Base-by-base conservation (phyloP, 1,140 invertebrate species). In the Orchestia grillus region DNA sequence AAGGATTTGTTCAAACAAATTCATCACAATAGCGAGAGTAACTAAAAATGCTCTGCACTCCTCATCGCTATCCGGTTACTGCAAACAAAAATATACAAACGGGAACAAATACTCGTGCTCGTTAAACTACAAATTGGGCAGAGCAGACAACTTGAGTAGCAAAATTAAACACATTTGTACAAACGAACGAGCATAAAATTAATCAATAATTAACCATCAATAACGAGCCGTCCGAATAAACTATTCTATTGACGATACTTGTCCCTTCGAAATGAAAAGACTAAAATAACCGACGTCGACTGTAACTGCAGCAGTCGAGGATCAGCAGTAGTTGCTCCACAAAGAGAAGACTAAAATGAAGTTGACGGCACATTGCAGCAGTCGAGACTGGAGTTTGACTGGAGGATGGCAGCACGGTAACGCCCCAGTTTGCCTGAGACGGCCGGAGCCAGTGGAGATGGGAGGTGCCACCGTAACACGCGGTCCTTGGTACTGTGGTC, bases 21-120 rank as follows among this genome's bases (percentile, higher is more conserved):
- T 44, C 88, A 90, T 90, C 43, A 42, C 28, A 90, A 43, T 44
- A 90, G 43, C 4, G 41, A 87, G 87, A 8, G 43, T 42, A 42
- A 90, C 41, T 42, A 90, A 90, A 90, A 90, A n/a, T n/a, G 1
- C 62, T 77, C 36, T 42, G 88, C 88, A 41, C 88, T 36, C 42
- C 4, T 90, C 41, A 41, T 44, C 88, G 43, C 88, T 19, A 8
- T 90, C 88, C 88, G 36, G 36, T 90, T 43, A 90, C 43, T 90
- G 88, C 3, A 90, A 90, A 90, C 88, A 90, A 90, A 87, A 90
- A 90, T 90, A 90, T 90, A 90, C 88, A 90, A 90, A 77, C 62
- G 62, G 62, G 62, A 77, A 77, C 62, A 77, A 77, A 77, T 36
- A 77, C 62, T 77, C 11, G 62, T 77, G 15, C 62, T 77, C 28